Conservation (phyloP, 2,797 vertebrate species). For the Sciurus carolinensis region DNA sequence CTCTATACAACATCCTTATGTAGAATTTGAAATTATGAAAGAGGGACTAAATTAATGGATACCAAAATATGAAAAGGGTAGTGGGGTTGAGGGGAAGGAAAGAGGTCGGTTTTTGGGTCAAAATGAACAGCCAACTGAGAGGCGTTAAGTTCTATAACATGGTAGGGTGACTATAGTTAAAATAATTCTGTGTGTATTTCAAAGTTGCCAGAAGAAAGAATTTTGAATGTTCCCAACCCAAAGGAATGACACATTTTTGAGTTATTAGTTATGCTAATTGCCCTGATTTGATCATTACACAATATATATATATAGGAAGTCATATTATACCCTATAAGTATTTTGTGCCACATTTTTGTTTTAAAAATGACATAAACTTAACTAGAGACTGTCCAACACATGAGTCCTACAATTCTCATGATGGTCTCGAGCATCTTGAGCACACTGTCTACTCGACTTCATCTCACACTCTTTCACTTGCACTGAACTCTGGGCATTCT, state of each 20-base stretch:
- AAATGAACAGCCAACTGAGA: not conserved
- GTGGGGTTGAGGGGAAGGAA: no score
- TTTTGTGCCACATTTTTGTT: no score
- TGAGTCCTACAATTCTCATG: not conserved
- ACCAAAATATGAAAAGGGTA: not conserved
- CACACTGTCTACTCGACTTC: not conserved
- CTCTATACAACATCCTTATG: not conserved
- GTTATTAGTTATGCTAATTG: not conserved
- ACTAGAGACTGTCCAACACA: not conserved
- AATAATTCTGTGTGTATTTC: not conserved
- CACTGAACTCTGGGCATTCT: not conserved
- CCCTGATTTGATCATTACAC: not conserved
- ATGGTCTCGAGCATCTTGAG: not conserved
- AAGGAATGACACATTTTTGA: not conserved
- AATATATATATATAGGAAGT: not conserved
- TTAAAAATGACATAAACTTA: not conserved
- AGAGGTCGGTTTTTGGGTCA: not conserved
- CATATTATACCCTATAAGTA: not conserved
- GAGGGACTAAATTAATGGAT: not conserved
- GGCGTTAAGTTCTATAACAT: no score
- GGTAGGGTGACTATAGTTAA: not conserved
- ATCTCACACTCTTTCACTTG: not conserved
- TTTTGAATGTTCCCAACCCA: not conserved
- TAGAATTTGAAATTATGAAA: not conserved
- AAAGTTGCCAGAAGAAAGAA: not conserved